Evolutionary conservation across 2,888 invertebrate genomes (phyloP).

Genomic region (Scrobipalpa costella): DNA sequence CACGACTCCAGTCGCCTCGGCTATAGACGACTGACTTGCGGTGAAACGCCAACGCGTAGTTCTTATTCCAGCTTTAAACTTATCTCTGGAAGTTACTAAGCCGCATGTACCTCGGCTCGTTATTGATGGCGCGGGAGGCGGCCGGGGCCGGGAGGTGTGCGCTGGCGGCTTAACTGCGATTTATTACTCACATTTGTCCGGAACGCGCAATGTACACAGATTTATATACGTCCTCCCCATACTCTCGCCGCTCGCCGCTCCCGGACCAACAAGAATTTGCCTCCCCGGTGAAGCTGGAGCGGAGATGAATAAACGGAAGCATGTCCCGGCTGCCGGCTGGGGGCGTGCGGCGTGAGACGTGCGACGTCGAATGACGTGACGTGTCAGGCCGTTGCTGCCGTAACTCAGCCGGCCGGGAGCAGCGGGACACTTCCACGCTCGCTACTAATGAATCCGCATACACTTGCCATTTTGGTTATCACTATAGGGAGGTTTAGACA

Average conservation of each 20-base stretch:
- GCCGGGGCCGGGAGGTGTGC: neutral
- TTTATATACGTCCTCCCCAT: slow-evolving; percentile 9
- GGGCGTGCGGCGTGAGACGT: neutral
- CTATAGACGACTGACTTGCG: neutral
- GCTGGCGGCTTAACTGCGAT: slow-evolving; percentile 11
- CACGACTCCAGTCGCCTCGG: neutral
- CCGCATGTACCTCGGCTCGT: neutral
- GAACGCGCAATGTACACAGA: slow-evolving; percentile 20
- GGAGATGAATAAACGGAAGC: neutral
- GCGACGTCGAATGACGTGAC: neutral
- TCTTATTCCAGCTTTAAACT: slow-evolving; percentile 4
- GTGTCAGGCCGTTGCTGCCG: neutral
- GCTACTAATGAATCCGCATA: neutral
- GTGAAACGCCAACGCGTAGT: neutral
- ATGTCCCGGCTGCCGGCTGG: neutral
- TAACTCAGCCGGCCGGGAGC: neutral
- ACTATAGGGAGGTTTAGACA: neutral
- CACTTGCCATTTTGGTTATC: neutral
- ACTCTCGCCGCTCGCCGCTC: neutral
- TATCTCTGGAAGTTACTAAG: neutral
- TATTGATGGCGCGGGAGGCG: slow-evolving; percentile 10
- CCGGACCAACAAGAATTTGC: neutral
- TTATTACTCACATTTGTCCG: slow-evolving; percentile 18
- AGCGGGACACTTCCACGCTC: neutral
- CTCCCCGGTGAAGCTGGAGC: neutral